Conservation (phyloP, 2,797 vertebrate species). For the Morus bassanus region DNA sequence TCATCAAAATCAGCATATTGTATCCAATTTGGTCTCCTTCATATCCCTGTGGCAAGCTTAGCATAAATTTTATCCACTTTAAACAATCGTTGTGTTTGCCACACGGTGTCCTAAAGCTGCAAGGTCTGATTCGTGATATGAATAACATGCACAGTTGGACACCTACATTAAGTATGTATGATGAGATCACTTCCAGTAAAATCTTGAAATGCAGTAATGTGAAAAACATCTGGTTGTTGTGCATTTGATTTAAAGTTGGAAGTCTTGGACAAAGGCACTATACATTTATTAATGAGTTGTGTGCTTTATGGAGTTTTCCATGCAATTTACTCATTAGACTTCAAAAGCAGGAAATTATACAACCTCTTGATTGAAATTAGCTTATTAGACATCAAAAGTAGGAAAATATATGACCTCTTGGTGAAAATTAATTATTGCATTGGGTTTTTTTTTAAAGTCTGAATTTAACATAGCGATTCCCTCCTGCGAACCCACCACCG, state of each 20-base stretch:
- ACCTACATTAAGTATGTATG: slow-evolving; percentile 67
- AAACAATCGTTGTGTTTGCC: slow-evolving; percentile 41
- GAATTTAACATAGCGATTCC: background rate
- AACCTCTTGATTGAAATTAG: slow-evolving; percentile 11
- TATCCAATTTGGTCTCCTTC: slow-evolving; percentile 3
- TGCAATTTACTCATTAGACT: slow-evolving; percentile 52
- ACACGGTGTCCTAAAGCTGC: slow-evolving; percentile 51
- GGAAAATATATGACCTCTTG: background rate
- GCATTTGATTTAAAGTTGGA: slow-evolving; percentile 75
- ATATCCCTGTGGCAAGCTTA: slow-evolving; percentile 1
- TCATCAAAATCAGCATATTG: slow-evolving; percentile 26
- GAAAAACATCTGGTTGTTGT: slow-evolving; percentile 78
- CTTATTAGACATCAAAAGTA: slow-evolving; percentile 37
- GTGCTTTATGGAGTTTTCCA: slow-evolving; percentile 55
- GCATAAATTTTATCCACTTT: slow-evolving; percentile 30
- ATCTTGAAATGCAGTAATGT: slow-evolving; percentile 71
- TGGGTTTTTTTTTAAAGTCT: background rate
- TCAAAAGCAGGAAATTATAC: slow-evolving; percentile 28
- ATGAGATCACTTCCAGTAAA: slow-evolving; percentile 85
- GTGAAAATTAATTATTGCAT: background rate
- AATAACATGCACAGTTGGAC: slow-evolving; percentile 74
- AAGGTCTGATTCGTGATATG: slow-evolving; percentile 49
- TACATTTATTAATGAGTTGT: slow-evolving; percentile 68
- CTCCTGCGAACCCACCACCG: background rate
- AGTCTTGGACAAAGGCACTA: slow-evolving; percentile 55